Evolutionary conservation across 2,797 vertebrate species (phyloP).

Genomic region (Anguilla pacifica): DNA sequence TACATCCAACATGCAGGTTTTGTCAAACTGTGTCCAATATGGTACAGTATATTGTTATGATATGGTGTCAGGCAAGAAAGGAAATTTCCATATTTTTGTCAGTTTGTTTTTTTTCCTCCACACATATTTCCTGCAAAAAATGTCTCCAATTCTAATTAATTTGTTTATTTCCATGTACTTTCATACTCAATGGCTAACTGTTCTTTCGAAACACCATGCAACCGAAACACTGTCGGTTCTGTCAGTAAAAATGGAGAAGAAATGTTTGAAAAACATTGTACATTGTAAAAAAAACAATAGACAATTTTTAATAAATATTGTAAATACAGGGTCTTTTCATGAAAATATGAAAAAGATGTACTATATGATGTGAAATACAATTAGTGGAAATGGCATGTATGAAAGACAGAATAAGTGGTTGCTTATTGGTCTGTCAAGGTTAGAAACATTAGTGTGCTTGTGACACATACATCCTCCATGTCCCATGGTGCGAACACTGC

Average conservation of each 20-base stretch:
- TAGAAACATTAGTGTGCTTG: background rate
- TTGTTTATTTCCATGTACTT: too few relatives aligned
- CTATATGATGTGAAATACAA: background rate
- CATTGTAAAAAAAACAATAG: background rate
- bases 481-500: background rate
- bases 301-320: too few relatives aligned
- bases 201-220: too few relatives aligned
- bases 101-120: background rate
- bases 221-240: too few relatives aligned
- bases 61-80: too few relatives aligned
- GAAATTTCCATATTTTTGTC: background rate
- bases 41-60: background rate
- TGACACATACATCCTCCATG: background rate
- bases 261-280: background rate
- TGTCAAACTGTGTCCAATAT: background rate
- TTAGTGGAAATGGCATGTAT: background rate
- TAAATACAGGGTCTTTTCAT: background rate
- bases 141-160: too few relatives aligned
- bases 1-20: background rate
- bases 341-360: background rate
- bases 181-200: too few relatives aligned
- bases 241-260: too few relatives aligned
- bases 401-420: background rate
- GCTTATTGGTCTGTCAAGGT: background rate
- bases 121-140: too few relatives aligned